Evolutionary conservation across 2,797 vertebrate genomes (phyloP).

Genomic region (Tokudaia tokunoshimensis): DNA sequence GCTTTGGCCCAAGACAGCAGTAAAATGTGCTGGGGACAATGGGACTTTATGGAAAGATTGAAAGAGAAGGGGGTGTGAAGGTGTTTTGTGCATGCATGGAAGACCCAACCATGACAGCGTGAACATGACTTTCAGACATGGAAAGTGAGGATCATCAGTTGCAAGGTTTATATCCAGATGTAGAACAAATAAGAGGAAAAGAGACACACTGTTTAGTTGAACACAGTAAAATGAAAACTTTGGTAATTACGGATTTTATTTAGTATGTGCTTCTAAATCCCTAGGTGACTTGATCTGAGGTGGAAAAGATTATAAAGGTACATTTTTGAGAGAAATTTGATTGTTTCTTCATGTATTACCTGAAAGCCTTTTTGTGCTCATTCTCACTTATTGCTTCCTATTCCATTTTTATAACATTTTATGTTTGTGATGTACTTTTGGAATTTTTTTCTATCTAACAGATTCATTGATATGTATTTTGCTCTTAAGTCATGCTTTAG

Average conservation of each 20-base stretch:
- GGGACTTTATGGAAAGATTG: background rate
- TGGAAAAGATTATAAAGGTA: background rate
- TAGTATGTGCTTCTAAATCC: background rate
- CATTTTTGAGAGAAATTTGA: background rate
- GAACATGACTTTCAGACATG: background rate
- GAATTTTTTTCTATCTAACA: background rate
- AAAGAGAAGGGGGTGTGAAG: background rate
- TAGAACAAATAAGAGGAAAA: background rate
- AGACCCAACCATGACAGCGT: background rate
- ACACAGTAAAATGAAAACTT: background rate
- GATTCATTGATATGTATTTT: background rate
- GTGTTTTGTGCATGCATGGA: background rate
- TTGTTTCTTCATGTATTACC: constrained; percentile 10
- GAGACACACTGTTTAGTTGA: background rate
- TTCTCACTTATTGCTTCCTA: background rate
- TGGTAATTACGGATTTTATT: background rate
- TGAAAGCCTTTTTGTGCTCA: background rate
- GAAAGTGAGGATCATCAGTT: background rate
- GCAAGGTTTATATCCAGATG: background rate
- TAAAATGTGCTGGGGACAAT: background rate
- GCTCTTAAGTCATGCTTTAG: background rate
- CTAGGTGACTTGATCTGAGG: background rate
- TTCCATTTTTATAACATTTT: background rate
- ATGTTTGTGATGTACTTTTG: background rate
- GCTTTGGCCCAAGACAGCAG: background rate